A percentile compares a stretch with the other conserved stretches of the same genome.
These are phyloP conservation scores for Aegypius monachus DNA, from an alignment of 2,113 vertebrate genomes.

Conservation along the genomic window DNA sequence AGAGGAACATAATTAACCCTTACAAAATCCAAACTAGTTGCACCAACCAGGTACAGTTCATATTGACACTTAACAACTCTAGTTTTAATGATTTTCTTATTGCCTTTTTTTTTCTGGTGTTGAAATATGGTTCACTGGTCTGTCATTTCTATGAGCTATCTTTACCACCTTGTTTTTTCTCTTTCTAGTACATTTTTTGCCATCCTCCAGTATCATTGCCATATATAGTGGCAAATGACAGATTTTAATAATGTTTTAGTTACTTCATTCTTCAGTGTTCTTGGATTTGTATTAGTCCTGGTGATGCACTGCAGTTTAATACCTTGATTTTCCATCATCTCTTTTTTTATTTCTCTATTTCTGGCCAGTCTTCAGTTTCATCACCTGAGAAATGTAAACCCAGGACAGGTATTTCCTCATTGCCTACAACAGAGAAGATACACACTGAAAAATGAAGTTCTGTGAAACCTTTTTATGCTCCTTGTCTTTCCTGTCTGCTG, in stretches of 20 bases:
- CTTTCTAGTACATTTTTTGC: not conserved
- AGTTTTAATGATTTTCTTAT: not conserved
- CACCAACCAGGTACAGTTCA: not conserved
- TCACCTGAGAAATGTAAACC: not conserved
- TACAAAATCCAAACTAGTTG: not conserved
- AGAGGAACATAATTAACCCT: not conserved
- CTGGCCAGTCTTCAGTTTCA: not conserved
- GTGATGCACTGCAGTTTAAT: not conserved
- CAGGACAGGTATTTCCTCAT: not conserved
- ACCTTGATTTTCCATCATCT: not conserved
- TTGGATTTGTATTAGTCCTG: not conserved
- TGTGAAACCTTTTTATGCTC: not conserved
- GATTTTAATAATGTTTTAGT: not conserved
- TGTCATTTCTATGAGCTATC: not conserved
- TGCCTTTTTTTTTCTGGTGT: not conserved
- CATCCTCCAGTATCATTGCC: not conserved
- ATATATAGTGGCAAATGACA: not conserved
- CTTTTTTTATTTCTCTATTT: not conserved
- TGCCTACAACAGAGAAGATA: not conserved
- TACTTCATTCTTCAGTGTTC: not conserved
- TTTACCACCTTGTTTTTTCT: not conserved
- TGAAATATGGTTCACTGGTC: not conserved
- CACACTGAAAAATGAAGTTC: not conserved
- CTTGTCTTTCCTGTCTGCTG: not conserved
- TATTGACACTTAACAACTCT: not conserved